Conservation (phyloP, 64 coral and sea anemone genomes). For the Dendrophyllia cribrosa region DNA sequence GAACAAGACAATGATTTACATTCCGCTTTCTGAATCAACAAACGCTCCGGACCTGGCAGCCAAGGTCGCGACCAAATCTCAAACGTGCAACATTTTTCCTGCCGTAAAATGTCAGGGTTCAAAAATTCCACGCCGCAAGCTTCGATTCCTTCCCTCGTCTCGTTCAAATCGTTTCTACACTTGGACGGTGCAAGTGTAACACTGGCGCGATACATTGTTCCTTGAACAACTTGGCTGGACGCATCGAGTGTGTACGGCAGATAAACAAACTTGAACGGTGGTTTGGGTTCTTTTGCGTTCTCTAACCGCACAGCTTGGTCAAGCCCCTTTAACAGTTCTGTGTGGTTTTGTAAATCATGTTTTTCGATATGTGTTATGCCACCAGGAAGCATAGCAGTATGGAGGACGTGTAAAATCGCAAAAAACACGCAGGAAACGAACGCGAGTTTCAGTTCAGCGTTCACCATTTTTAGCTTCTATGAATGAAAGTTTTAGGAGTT, state of each 20-base stretch:
- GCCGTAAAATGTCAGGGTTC: neutral
- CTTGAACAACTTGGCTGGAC: conserved; percentile 20
- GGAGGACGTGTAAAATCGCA: no score
- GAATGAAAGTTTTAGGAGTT: neutral
- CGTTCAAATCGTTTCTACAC: conserved; percentile 1
- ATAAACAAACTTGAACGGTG: conserved; percentile 16
- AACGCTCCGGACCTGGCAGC: neutral
- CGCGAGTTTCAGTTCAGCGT: neutral
- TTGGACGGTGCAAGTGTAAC: conserved; percentile 17
- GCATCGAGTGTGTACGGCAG: conserved; percentile 24
- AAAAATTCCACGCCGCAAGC: conserved; percentile 17
- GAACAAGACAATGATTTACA: neutral
- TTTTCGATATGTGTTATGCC: conserved; percentile 1
- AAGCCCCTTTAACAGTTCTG: neutral
- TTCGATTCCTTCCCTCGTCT: conserved; percentile 22
- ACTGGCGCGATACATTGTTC: conserved; percentile 3
- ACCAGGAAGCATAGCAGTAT: neutral
- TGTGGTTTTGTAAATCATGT: neutral
- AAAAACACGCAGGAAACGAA: neutral
- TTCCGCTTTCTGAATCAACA: conserved; percentile 1
- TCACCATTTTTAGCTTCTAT: neutral
- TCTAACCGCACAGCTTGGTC: conserved; percentile 10
- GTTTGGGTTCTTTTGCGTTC: conserved; percentile 12
- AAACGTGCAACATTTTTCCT: neutral
- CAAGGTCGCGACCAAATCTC: conserved; percentile 23